These are phyloP conservation scores for Perccottus glenii DNA, from an alignment of 2,113 vertebrate genomes.

Conservation along the genomic window DNA sequence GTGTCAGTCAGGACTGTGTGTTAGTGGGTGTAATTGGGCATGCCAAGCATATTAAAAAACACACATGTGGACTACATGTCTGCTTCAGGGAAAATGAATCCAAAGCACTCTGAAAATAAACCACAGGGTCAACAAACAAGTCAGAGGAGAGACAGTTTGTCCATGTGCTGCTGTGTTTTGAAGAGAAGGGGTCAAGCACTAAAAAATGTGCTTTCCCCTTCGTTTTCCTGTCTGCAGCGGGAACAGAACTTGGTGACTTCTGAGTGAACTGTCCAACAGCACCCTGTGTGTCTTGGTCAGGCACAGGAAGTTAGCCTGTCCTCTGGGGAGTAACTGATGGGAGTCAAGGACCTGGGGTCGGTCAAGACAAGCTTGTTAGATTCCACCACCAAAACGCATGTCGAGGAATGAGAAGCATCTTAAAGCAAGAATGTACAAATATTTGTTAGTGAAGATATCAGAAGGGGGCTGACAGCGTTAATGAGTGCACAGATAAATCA, in stretches of 20 bases:
- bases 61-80: slow-evolving; percentile 17
- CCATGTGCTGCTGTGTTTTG: slow-evolving; percentile 31
- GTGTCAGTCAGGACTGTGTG: slow-evolving; percentile 11
- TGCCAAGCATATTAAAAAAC: slow-evolving; percentile 28
- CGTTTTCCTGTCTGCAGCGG: slow-evolving; percentile 60
- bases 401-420: slow-evolving; percentile 53
- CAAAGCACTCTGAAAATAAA: slow-evolving; percentile 66
- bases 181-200: slow-evolving; percentile 15
- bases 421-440: slow-evolving; percentile 43
- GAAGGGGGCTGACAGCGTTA: slow-evolving; percentile 18
- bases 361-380: slow-evolving; percentile 59
- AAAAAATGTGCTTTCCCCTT: slow-evolving; percentile 38
- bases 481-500: slow-evolving; percentile 32
- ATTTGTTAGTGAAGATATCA: slow-evolving; percentile 24
- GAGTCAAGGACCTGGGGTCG: slow-evolving; percentile 61
- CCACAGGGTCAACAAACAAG: slow-evolving; percentile 48
- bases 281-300: slow-evolving; percentile 23
- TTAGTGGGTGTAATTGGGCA: slow-evolving; percentile 21
- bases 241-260: slow-evolving; percentile 65
- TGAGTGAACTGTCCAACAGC: slow-evolving; percentile 57
- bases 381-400: slow-evolving; percentile 42
- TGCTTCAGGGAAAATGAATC: slow-evolving; percentile 46
- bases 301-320: slow-evolving; percentile 50
- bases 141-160: slow-evolving; percentile 26
- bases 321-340: slow-evolving; percentile 34